A percentile compares a stretch with the other conserved stretches of the same genome.
These are phyloP conservation scores for Camponotus fellah DNA, from an alignment of 2,888 invertebrate genomes.

Conservation along the genomic window DNA sequence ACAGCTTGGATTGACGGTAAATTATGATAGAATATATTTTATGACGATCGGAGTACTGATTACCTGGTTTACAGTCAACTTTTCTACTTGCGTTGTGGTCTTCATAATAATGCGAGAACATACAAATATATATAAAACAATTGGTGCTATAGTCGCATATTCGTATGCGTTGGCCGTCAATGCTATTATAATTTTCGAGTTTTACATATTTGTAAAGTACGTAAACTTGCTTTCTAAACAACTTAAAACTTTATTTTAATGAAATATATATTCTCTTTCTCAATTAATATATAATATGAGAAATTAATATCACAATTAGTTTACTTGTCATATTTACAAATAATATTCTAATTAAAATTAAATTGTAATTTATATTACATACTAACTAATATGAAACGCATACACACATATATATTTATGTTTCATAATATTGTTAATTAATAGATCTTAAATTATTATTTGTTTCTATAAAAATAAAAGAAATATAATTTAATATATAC, in stretches of 20 bases:
- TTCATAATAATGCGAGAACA: neutral
- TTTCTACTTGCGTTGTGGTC: neutral
- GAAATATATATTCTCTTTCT: neutral
- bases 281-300: no score
- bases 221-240: neutral
- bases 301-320: neutral
- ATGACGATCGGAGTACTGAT: neutral
- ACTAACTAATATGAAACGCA: no score
- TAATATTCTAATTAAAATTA: no score
- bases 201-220: constrained; percentile 45
- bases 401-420: no score
- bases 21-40: constrained; percentile 41
- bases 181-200: constrained; percentile 22
- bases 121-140: neutral
- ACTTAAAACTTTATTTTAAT: neutral
- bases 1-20: constrained; percentile 44
- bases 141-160: neutral
- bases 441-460: neutral
- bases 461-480: neutral
- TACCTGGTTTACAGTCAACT: neutral
- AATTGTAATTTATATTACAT: no score
- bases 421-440: no score
- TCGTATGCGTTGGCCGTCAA: neutral
- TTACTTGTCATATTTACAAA: no score
- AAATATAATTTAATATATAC: neutral